phyloP scores from a whole-genome alignment of 2,113 vertebrate genomes.

The Harpagus bidentatus region DNA sequence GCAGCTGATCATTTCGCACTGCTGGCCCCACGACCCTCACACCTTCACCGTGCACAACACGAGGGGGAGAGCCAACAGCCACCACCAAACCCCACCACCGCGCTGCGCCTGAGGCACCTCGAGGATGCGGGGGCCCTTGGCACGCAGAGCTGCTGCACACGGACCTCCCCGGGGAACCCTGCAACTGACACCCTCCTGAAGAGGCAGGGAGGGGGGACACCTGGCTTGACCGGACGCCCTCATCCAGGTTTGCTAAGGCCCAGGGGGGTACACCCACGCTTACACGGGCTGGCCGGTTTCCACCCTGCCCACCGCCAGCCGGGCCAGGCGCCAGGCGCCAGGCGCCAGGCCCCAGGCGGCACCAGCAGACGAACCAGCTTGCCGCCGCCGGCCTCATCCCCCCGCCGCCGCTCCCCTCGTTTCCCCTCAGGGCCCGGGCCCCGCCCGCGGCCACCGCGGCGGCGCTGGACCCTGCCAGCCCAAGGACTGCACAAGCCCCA shows the following conservation, averaged over 20 bases:
- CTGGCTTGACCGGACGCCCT: not conserved
- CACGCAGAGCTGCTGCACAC: no score
- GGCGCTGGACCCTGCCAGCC: no score
- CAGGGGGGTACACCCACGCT: not conserved
- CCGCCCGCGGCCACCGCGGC: no score
- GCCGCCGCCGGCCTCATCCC: not conserved
- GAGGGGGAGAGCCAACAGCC: not conserved
- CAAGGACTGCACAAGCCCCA: no score
- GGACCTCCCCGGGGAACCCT: not conserved
- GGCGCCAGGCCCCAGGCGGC: not conserved
- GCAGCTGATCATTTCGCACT: accelerated
- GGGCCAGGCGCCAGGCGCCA: no score
- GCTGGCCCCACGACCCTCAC: not conserved
- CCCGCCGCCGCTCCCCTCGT: no score
- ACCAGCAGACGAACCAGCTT: no score
- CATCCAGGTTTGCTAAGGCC: not conserved
- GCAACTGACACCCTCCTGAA: no score
- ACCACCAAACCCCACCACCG: accelerated
- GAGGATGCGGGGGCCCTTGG: not conserved
- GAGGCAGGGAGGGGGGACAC: no score
- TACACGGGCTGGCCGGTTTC: no score
- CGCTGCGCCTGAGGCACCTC: not conserved
- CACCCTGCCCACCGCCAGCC: not conserved
- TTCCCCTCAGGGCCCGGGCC: no score
- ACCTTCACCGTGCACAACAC: accelerated